A percentile compares a stretch with the other conserved stretches of the same genome.
phyloP scores from a whole-genome alignment of 1,140 invertebrate species.

The Chrysomallon squamiferum region DNA sequence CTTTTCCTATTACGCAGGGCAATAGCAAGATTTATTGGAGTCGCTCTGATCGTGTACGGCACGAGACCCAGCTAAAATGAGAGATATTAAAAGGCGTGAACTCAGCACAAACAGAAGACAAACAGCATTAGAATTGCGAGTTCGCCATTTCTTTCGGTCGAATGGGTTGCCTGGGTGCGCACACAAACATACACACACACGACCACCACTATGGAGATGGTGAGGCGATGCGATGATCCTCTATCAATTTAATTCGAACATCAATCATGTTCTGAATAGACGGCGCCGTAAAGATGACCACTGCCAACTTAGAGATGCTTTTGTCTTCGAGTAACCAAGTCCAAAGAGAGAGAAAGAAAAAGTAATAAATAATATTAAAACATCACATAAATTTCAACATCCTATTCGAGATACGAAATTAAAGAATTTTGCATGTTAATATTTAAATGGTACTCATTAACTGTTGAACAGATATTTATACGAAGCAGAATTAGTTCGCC shows the following conservation, averaged over 20 bases:
- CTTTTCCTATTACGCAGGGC: not conserved
- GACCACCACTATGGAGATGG: not conserved
- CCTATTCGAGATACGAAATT: too few species aligned
- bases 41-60: not conserved
- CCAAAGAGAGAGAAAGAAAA: too few species aligned
- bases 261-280: constrained; percentile 1
- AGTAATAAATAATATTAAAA: too few species aligned
- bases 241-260: constrained; percentile 6
- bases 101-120: not conserved
- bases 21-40: constrained; percentile 4
- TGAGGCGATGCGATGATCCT: not conserved
- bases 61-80: not conserved
- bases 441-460: too few species aligned
- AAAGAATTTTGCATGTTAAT: too few species aligned
- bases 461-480: too few species aligned
- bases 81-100: constrained; percentile 1
- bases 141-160: not conserved
- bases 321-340: too few species aligned
- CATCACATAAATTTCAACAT: too few species aligned
- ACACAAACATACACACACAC: too few species aligned
- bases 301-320: not conserved
- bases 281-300: not conserved
- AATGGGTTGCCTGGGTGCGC: not conserved
- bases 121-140: constrained; percentile 1
- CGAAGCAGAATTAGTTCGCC: too few species aligned